Base-by-base conservation (phyloP, 1,140 invertebrate species). In the Andrena cerasifolii region DNA sequence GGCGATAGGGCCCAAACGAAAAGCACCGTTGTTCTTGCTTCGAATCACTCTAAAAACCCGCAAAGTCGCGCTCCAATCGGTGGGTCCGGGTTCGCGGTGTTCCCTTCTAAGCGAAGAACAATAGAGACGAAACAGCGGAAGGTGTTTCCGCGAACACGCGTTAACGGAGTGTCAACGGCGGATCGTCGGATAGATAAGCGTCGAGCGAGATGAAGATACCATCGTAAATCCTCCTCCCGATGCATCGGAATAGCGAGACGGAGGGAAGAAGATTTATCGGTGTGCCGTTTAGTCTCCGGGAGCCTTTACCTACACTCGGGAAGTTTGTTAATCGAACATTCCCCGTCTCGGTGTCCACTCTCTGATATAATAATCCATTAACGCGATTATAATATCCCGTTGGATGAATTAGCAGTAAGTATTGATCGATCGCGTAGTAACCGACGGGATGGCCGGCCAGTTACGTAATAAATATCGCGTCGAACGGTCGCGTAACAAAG, bases 351-450 rank as follows among this genome's bases (percentile, higher is more conserved):
- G 14, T 33, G 8, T 49, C 26, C 62, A 31, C 26, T 36, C 28
- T 12, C 7, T 4, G 36, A n/a, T 21, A 28, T 31, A 45, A 58
- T 45, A 45, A 70, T 70, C 53, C 40, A 58, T 70, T 70, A 70
- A 70, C 53, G 53, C 24, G 18, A 40, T 45, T 43, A 26, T 31
- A 33, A 65, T 45, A 65, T 24, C 26, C n/a, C 12, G 10, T 10
- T n/a, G 24, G 24, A 8, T 75, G 61, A 45, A 66, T 75, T 66
- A 66, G 40, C 62, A 66, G 36, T 74, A 74, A 66, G 54, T 56
- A 63, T 51, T 21, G 45, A 66, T 54, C 24, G 6, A 75, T 66
- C 24, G 49, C 26, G 3, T 74, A 74, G 67, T 56, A 59, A 61
- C 1, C 21, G 33, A 12, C 2, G 43, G 12, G 8, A 10, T 24